Base-by-base conservation (phyloP, 2,888 invertebrate genomes). In the Amblyjoppa proteus region DNA sequence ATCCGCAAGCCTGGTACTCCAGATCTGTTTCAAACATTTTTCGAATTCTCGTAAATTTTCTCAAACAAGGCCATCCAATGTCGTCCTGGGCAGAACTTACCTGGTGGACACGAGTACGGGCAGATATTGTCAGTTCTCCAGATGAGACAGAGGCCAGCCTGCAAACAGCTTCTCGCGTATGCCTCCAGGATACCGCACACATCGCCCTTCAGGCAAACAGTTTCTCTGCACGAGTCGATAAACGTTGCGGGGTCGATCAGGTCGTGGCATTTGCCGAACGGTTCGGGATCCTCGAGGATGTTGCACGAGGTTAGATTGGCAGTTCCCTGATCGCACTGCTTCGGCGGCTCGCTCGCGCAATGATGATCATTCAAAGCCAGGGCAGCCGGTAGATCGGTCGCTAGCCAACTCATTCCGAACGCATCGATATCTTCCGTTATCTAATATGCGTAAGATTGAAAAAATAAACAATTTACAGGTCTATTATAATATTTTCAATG, bases 141-240 rank as follows among this genome's bases (percentile, higher is more conserved):
- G 89, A 96, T 94, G 0, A 97, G 94, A 90, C 97, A 97, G n/a
- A 98, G 95, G 11, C 96, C 97, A 80, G 95, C 95, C 16, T 95
- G 94, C 16, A 96, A 94, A 90, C 98, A 98, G 88, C 96, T 96
- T 81, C 96, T 95, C 0, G 97, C 97, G 92, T 98, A 98, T 0
- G 96, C 96, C 88, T 96, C 96, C 20, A 98, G 94, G 0, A 96
- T 94, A 25, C 94, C 94, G 91, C 98, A 98, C 0, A 96, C 94
- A 87, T 95, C 95, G 20, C 95, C 93, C 6, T 94, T 95, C 88
- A 94, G 95, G 94, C 96, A 97, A 88, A 96, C 92, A 81, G 97
- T 97, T 87, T 96, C 95, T 84, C 96, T 96, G 90, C 98, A 98
- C 69, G 96, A 95, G 51, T 95, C 95, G 1, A 97, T 94, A 93